A percentile compares a stretch with the other conserved stretches of the same genome.
phyloP scores from a whole-genome alignment of 1,140 invertebrate genomes.

The Zaprionus capensis region DNA sequence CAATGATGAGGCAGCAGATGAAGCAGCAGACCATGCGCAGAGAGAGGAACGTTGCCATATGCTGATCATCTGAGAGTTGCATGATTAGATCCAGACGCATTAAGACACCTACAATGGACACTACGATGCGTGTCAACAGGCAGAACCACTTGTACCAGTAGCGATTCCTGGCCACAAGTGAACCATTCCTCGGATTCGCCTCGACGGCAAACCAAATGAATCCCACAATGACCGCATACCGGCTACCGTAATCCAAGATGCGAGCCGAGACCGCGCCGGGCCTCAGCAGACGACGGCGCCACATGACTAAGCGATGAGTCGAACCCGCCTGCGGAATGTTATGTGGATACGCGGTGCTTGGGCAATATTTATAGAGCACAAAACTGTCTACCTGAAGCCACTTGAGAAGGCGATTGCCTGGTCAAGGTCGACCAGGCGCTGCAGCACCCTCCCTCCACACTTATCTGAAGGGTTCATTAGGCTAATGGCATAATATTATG shows the following conservation, averaged over 20 bases:
- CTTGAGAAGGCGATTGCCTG: slow-evolving; percentile 22
- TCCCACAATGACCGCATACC: slow-evolving; percentile 29
- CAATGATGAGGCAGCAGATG: slow-evolving; percentile 31
- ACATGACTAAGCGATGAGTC: slow-evolving; percentile 45
- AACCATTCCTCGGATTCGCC: slow-evolving; percentile 22
- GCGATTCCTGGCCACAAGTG: slow-evolving; percentile 33
- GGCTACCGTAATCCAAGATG: slow-evolving; percentile 20
- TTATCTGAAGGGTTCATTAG: slow-evolving; percentile 37
- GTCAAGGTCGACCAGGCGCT: slow-evolving; percentile 23
- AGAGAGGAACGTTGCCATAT: slow-evolving; percentile 24
- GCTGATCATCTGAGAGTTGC: slow-evolving; percentile 25
- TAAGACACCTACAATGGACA: slow-evolving; percentile 11
- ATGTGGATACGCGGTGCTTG: slow-evolving; percentile 3
- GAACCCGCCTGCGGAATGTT: slow-evolving; percentile 24
- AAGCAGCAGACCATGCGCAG: slow-evolving; percentile 35
- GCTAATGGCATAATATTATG: slow-evolving; percentile 49
- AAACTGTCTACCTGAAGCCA: not conserved
- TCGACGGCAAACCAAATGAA: slow-evolving; percentile 38
- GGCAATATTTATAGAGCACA: slow-evolving; percentile 32
- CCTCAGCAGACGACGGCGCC: slow-evolving; percentile 11
- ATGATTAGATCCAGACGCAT: not conserved
- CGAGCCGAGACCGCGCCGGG: slow-evolving; percentile 13
- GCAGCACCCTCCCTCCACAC: slow-evolving; percentile 18
- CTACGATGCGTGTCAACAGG: slow-evolving; percentile 26
- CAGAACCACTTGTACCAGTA: slow-evolving; percentile 56